Percentiles rank a stretch among this genome's conserved stretches.
phyloP scores from a whole-genome alignment of 2,797 vertebrate species.

The Takifugu rubripes region DNA sequence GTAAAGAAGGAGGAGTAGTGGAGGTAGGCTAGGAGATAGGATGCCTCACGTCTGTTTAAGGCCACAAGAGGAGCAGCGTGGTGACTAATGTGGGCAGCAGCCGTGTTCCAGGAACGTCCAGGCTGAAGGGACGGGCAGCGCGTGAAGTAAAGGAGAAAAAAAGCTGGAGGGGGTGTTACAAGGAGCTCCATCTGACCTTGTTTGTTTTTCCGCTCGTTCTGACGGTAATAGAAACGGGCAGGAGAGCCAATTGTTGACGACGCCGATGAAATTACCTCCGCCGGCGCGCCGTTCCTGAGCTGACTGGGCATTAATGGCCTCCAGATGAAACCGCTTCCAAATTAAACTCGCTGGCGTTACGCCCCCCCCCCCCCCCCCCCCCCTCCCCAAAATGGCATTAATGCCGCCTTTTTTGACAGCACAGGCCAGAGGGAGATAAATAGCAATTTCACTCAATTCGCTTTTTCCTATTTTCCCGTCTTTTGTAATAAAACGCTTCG shows the following conservation, averaged over 20 bases:
- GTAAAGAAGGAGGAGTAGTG: background rate
- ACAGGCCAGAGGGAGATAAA: constrained; percentile 33
- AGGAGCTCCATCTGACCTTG: constrained; percentile 47
- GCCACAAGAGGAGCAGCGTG: too few species aligned
- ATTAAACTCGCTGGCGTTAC: constrained; percentile 66
- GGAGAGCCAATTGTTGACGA: constrained; percentile 57
- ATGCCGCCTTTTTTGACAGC: constrained; percentile 28
- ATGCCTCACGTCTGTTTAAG: constrained; percentile 6
- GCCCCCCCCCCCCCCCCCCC: background rate
- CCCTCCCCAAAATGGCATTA: constrained; percentile 18
- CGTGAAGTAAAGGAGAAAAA: too few species aligned
- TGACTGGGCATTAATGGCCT: constrained; percentile 39
- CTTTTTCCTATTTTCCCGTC: constrained; percentile 22
- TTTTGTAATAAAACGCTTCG: constrained; percentile 25
- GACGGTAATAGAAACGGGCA: constrained; percentile 62
- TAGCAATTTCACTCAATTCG: constrained; percentile 40
- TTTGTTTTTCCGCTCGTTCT: constrained; percentile 49
- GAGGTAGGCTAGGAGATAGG: background rate
- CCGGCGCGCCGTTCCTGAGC: constrained; percentile 24
- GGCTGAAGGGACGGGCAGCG: too few species aligned
- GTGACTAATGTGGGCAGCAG: too few species aligned
- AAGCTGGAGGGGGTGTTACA: too few species aligned
- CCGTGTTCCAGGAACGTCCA: too few species aligned
- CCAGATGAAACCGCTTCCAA: constrained; percentile 52
- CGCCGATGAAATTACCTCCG: constrained; percentile 55